Conservation (phyloP, 92 coral and sea anemone genomes). For the Palythoa grandis region DNA sequence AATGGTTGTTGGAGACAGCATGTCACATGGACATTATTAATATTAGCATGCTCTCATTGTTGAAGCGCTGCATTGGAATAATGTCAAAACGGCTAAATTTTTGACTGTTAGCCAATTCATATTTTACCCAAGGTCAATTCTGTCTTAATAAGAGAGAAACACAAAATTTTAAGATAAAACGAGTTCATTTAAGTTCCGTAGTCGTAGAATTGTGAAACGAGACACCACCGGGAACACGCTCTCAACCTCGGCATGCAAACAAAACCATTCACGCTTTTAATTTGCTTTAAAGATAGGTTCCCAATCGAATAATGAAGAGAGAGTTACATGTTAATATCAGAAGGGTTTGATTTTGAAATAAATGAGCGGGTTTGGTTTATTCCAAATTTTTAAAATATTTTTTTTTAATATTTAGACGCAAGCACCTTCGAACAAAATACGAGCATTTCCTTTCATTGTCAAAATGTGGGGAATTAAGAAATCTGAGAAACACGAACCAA, state of each 20-base stretch:
- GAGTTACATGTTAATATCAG: not conserved
- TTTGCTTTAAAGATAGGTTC: not conserved
- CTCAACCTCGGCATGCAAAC: constrained; percentile 50
- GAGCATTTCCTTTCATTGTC: constrained; percentile 15
- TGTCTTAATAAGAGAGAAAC: not conserved
- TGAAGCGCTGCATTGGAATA: not conserved
- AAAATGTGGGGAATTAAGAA: not conserved
- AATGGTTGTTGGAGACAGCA: constrained; percentile 5
- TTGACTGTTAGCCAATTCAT: not conserved
- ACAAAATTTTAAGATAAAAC: not conserved
- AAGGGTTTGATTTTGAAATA: not conserved
- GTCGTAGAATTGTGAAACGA: constrained; percentile 23
- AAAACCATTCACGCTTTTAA: constrained; percentile 16
- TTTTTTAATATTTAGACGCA: not conserved
- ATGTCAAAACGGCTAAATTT: not conserved
- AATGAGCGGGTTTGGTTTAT: not conserved
- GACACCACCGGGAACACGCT: constrained; percentile 23
- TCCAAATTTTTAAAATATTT: constrained; percentile 26
- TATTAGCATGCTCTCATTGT: constrained; percentile 30
- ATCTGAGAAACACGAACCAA: not conserved
- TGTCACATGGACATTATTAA: constrained; percentile 24
- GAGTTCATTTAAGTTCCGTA: not conserved
- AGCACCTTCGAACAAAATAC: not conserved
- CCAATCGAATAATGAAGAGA: not conserved
- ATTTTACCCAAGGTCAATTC: not conserved